Conservation (phyloP, 1,140 invertebrate species). For the Adelges cooleyi region DNA sequence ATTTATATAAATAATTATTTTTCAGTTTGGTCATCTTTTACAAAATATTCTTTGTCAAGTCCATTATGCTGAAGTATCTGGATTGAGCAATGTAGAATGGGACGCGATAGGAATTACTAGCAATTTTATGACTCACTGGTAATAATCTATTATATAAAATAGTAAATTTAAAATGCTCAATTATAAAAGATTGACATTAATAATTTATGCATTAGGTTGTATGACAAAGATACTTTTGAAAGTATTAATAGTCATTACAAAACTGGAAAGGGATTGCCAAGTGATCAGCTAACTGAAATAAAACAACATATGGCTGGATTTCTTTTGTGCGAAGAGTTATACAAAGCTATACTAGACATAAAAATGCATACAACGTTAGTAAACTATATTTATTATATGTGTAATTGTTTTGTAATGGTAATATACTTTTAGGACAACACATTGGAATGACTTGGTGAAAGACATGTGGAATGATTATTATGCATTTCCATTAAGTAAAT, state of each 20-base stretch:
- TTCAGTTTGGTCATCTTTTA: constrained; percentile 66
- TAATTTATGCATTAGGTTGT: constrained; percentile 41
- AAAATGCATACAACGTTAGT: constrained; percentile 61
- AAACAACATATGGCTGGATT: constrained; percentile 64
- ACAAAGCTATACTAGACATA: constrained; percentile 71
- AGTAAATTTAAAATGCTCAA: neutral
- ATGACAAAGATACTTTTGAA: constrained; percentile 55
- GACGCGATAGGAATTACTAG: constrained; percentile 70
- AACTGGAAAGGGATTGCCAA: constrained; percentile 56
- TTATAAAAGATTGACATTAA: neutral
- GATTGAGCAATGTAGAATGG: constrained; percentile 79
- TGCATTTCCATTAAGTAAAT: constrained; percentile 56
- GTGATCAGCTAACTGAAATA: constrained; percentile 49
- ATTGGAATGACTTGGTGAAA: constrained; percentile 66
- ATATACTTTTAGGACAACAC: constrained; percentile 45
- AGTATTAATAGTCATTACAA: constrained; percentile 60
- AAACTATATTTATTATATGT: too few species aligned
- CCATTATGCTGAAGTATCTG: constrained; percentile 69
- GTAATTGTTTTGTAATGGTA: too few species aligned
- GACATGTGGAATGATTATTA: constrained; percentile 66
- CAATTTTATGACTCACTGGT: constrained; percentile 70
- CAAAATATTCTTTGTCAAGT: constrained; percentile 69
- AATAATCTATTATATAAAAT: constrained; percentile 32
- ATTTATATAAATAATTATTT: constrained; percentile 37
- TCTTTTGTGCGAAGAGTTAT: constrained; percentile 68